phyloP scores from a whole-genome alignment of 1,140 invertebrate species.

The Leguminivora glycinivorella region DNA sequence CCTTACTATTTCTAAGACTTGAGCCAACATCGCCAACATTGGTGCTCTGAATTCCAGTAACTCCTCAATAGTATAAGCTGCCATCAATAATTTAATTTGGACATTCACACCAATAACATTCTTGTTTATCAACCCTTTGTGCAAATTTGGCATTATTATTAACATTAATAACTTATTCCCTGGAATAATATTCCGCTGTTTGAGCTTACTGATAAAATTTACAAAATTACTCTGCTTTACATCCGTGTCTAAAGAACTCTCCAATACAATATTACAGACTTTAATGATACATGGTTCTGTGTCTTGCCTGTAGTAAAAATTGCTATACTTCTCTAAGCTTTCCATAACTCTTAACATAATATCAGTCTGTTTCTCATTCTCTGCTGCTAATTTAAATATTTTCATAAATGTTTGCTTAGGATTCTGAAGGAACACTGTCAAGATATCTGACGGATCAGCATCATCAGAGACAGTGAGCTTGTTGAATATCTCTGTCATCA shows the following conservation, averaged over 20 bases:
- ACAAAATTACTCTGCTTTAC: conserved; percentile 52
- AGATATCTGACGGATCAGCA: conserved; percentile 51
- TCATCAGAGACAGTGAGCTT: conserved; percentile 52
- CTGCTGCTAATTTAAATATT: conserved; percentile 56
- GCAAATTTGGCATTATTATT: conserved; percentile 65
- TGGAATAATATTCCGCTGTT: conserved; percentile 46
- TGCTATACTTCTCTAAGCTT: conserved; percentile 53
- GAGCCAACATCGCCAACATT: conserved; percentile 61
- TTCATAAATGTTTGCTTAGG: conserved; percentile 54
- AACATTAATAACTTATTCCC: conserved; percentile 55
- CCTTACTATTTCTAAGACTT: conserved; percentile 55
- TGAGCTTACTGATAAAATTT: conserved; percentile 53
- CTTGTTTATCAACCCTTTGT: conserved; percentile 52
- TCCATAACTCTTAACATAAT: conserved; percentile 59
- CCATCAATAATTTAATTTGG: conserved; percentile 50
- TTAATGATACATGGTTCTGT: conserved; percentile 56
- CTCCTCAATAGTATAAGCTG: conserved; percentile 48
- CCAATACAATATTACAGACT: conserved; percentile 46
- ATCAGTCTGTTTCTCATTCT: conserved; percentile 57
- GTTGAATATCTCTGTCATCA: conserved; percentile 61
- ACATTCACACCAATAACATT: conserved; percentile 49
- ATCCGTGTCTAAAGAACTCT: conserved; percentile 44
- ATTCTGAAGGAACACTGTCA: conserved; percentile 61
- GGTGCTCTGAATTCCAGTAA: conserved; percentile 60
- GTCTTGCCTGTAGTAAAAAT: conserved; percentile 60